These are phyloP conservation scores for Rhynchotus rufescens DNA, from an alignment of 2,797 vertebrate genomes.

Conservation along the genomic window DNA sequence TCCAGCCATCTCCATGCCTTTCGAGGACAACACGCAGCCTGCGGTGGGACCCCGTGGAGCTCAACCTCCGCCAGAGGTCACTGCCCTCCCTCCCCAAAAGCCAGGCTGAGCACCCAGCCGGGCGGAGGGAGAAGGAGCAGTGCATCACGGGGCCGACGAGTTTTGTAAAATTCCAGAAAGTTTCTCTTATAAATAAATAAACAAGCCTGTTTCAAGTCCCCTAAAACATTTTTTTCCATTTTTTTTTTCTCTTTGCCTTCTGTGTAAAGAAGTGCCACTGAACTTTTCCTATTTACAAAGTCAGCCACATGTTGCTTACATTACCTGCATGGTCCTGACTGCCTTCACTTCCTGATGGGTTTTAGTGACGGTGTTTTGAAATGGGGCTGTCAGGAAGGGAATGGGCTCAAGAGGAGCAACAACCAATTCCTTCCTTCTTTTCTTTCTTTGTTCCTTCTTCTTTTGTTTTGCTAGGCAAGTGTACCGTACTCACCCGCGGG, in stretches of 20 bases:
- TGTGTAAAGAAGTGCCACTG: neutral
- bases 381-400: neutral
- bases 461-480: neutral
- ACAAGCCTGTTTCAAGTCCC: neutral
- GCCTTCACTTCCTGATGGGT: neutral
- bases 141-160: neutral
- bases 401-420: fast-evolving
- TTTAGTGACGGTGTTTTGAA: neutral
- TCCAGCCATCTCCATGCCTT: no score
- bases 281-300: neutral
- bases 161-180: neutral
- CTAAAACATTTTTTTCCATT: neutral
- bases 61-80: slow-evolving; percentile 64
- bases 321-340: neutral
- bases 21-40: neutral
- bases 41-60: neutral
- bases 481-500: slow-evolving; percentile 83
- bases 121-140: neutral
- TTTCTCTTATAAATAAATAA: neutral
- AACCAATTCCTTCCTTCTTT: neutral
- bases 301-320: neutral
- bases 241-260: neutral
- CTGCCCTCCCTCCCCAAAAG: slow-evolving; percentile 39
- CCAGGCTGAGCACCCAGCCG: neutral
- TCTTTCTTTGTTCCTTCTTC: neutral